Percentiles rank a stretch among this genome's conserved stretches.
phyloP scores from a whole-genome alignment of 2,797 vertebrate species.

The Strix occidentalis region DNA sequence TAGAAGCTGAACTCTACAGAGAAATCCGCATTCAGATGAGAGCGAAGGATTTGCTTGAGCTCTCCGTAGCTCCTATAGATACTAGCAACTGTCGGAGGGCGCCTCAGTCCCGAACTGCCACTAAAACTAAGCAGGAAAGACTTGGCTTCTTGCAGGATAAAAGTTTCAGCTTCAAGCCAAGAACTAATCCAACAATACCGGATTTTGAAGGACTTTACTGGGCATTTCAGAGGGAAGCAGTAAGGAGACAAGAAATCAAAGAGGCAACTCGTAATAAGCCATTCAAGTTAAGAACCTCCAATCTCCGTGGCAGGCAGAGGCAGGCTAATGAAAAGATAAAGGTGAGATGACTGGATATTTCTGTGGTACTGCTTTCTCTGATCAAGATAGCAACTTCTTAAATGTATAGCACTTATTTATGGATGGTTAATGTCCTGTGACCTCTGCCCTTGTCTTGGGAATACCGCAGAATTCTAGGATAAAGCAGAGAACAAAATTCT shows the following conservation, averaged over 20 bases:
- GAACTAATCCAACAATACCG: slow-evolving; percentile 83
- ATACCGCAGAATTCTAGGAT: background rate
- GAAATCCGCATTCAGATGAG: slow-evolving; percentile 80
- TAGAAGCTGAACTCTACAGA: slow-evolving; percentile 83
- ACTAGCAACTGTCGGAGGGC: slow-evolving; percentile 30
- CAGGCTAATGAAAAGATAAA: slow-evolving; percentile 65
- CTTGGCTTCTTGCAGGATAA: slow-evolving; percentile 84
- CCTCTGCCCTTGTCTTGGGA: background rate
- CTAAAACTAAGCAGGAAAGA: slow-evolving; percentile 79
- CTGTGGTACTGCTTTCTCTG: background rate
- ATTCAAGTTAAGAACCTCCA: slow-evolving; percentile 87
- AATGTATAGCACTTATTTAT: background rate
- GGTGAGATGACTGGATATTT: slow-evolving; percentile 66
- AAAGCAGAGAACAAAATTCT: background rate
- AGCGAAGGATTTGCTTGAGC: slow-evolving; percentile 78
- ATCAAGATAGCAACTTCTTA: background rate
- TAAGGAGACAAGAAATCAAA: slow-evolving; percentile 74
- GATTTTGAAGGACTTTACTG: slow-evolving; percentile 86
- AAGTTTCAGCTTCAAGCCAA: slow-evolving; percentile 86
- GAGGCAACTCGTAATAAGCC: slow-evolving; percentile 86
- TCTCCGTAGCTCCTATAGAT: slow-evolving; percentile 66
- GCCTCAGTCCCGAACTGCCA: slow-evolving; percentile 69
- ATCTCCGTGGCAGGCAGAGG: slow-evolving; percentile 67
- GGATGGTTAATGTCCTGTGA: background rate
- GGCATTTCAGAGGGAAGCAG: slow-evolving; percentile 81